Percentiles rank a stretch among this genome's conserved stretches.
phyloP scores from a whole-genome alignment of 2,113 vertebrate genomes.

The Leiothrix lutea region DNA sequence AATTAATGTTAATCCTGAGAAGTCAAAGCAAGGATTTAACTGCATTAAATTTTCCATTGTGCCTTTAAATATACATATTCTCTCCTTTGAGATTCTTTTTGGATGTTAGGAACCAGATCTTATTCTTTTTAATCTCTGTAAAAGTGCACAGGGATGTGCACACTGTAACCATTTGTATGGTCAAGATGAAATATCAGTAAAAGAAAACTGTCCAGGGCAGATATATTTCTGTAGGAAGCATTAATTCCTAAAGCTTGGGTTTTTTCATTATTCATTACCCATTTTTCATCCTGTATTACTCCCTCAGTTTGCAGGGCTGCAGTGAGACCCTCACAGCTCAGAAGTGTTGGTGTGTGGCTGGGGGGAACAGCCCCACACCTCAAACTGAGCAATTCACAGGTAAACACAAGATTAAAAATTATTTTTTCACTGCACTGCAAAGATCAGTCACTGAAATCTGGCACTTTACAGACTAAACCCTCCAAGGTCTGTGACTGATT shows the following conservation, averaged over 20 bases:
- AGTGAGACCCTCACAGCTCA: neutral
- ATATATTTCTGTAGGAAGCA: conserved; percentile 48
- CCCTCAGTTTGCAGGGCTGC: neutral
- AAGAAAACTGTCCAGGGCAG: conserved; percentile 45
- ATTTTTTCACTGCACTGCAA: neutral
- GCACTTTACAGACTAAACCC: neutral
- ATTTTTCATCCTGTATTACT: neutral
- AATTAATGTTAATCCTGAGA: conserved; percentile 11
- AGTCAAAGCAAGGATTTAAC: conserved; percentile 26
- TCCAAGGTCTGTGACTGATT: neutral
- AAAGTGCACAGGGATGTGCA: neutral
- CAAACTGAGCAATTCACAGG: neutral
- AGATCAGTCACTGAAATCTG: neutral
- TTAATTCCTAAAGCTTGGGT: conserved; percentile 37
- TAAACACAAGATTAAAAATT: neutral
- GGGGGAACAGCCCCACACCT: neutral
- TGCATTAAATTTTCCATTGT: conserved; percentile 2
- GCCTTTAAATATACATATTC: neutral
- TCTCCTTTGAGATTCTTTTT: neutral
- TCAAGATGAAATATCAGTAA: conserved; percentile 35
- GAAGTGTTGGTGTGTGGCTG: neutral
- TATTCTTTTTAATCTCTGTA: conserved; percentile 2
- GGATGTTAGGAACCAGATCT: neutral
- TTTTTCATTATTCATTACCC: conserved; percentile 32
- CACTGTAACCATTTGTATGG: neutral